Percentiles rank a stretch among this genome's conserved stretches.
Evolutionary conservation across 1,140 invertebrate genomes (phyloP).

Genomic region (Dolichoris vasculosae): DNA sequence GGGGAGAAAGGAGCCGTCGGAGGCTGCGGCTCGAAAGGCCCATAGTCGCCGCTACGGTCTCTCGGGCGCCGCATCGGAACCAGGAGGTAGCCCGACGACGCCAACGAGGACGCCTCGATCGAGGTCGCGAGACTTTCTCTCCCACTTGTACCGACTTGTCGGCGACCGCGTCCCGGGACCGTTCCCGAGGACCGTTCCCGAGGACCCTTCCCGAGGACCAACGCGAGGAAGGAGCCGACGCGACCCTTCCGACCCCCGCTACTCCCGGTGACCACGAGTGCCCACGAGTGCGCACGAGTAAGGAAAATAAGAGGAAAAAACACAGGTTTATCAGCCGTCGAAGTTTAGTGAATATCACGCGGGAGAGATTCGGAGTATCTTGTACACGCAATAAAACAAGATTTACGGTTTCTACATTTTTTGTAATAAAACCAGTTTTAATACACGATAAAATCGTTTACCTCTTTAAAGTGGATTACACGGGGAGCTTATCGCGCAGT

Average conservation of each 20-base stretch:
- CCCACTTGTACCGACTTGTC: background rate
- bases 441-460: background rate
- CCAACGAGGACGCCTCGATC: background rate
- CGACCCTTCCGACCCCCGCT: no score
- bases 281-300: no score
- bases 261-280: background rate
- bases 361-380: background rate
- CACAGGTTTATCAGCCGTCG: background rate
- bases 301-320: background rate
- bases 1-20: constrained; percentile 1
- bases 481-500: background rate
- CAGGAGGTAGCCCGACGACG: background rate
- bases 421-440: background rate
- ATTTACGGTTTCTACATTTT: background rate
- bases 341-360: background rate
- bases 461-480: background rate
- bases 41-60: background rate
- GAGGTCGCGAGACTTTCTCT: constrained; percentile 12
- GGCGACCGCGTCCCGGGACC: background rate
- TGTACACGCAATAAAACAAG: background rate
- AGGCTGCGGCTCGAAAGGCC: background rate
- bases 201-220: no score
- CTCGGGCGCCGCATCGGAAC: background rate
- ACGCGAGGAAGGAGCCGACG: no score
- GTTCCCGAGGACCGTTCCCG: background rate